Evolutionary conservation across 2,113 vertebrate species (phyloP).

Genomic region (Vidua macroura): DNA sequence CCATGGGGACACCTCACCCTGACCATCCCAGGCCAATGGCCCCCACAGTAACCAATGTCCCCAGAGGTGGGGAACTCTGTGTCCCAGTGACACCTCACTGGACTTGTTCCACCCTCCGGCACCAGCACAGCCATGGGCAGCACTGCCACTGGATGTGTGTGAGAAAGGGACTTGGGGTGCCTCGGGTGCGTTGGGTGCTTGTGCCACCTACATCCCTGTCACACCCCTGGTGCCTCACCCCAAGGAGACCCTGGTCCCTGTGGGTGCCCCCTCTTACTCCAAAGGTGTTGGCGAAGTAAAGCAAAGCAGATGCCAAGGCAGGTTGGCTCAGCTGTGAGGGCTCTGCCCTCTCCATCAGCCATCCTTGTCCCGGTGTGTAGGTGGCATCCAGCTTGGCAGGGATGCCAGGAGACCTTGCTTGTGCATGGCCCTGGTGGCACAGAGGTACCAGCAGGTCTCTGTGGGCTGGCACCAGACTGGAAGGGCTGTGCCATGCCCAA

Average conservation of each 20-base stretch:
- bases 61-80: not conserved
- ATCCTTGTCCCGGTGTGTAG: not conserved
- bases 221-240: not conserved
- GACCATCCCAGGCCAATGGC: not conserved
- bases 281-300: not conserved
- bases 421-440: not conserved
- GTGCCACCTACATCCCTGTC: not conserved
- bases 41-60: not conserved
- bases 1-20: not conserved
- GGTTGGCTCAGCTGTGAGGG: not conserved
- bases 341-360: not conserved
- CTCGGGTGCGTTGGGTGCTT: not conserved
- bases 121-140: not conserved
- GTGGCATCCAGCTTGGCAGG: not conserved
- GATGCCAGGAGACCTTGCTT: rapidly evolving
- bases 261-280: not conserved
- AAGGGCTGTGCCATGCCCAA: not conserved
- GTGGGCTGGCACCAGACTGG: not conserved
- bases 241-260: rapidly evolving
- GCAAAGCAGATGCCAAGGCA: not conserved
- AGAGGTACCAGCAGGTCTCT: not conserved
- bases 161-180: not conserved
- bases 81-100: not conserved
- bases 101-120: not conserved
- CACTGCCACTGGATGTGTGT: not conserved